phyloP scores from a whole-genome alignment of 2,113 vertebrate genomes.

The Marmota monax region DNA sequence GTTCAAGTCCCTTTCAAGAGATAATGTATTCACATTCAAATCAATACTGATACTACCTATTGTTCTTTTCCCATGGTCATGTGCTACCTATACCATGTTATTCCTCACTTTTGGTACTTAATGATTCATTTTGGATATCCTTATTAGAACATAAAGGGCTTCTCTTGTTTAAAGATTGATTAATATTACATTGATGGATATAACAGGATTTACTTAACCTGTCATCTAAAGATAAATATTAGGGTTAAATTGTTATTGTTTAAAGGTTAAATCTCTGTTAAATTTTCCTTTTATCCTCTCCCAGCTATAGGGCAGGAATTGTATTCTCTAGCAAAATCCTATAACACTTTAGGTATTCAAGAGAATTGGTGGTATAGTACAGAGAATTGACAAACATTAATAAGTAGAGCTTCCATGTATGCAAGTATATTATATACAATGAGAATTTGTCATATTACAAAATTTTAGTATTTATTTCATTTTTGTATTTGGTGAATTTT shows the following conservation, averaged over 20 bases:
- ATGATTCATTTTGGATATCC: neutral
- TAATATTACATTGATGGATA: too few relatives aligned
- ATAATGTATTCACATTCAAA: neutral
- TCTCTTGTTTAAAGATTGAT: neutral
- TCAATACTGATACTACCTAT: neutral
- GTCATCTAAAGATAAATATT: neutral
- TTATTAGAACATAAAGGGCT: neutral
- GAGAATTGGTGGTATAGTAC: neutral
- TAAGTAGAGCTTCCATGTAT: neutral
- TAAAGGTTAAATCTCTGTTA: constrained; percentile 7
- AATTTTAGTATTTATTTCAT: neutral
- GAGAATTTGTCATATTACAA: neutral
- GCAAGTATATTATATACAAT: neutral
- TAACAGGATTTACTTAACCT: neutral
- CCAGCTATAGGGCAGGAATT: neutral
- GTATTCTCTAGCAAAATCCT: neutral
- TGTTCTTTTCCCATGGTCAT: neutral
- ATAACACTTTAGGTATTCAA: neutral
- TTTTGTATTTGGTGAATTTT: constrained; percentile 12
- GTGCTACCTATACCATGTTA: neutral
- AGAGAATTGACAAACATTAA: neutral
- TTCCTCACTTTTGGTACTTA: neutral
- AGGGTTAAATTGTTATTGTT: neutral
- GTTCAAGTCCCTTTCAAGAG: neutral
- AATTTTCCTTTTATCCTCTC: neutral